phyloP scores from a whole-genome alignment of 2,888 invertebrate species.

The Nephrotoma appendiculata region DNA sequence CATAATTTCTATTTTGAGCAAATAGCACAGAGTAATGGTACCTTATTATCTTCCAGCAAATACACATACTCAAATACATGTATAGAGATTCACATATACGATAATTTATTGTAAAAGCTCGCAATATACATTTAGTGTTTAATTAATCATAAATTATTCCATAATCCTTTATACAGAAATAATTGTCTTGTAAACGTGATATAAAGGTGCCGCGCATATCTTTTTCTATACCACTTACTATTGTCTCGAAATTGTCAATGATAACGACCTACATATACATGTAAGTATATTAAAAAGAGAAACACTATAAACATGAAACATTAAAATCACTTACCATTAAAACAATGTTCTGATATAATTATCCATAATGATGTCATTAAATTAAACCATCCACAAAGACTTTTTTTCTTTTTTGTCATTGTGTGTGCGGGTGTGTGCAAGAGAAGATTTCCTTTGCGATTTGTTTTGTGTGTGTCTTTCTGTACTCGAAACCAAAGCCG shows the following conservation, averaged over 20 bases:
- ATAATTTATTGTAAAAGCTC: no score
- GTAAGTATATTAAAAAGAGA: not conserved
- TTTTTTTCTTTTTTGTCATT: slow-evolving; percentile 22
- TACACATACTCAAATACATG: not conserved
- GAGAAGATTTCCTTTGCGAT: not conserved
- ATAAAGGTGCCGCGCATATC: not conserved
- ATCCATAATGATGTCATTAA: slow-evolving; percentile 27
- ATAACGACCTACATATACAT: not conserved
- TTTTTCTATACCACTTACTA: not conserved
- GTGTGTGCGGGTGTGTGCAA: not conserved
- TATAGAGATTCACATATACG: no score
- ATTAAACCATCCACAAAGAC: slow-evolving; percentile 25
- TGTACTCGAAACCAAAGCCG: not conserved
- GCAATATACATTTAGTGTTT: not conserved
- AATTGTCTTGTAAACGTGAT: not conserved
- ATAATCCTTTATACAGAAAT: not conserved
- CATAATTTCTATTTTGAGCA: not conserved
- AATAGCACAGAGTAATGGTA: not conserved
- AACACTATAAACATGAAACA: not conserved
- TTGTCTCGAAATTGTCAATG: not conserved
- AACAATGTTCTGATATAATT: slow-evolving; percentile 28
- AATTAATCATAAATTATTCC: not conserved
- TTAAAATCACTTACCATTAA: slow-evolving; percentile 25
- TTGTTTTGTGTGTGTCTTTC: not conserved
- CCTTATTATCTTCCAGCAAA: not conserved